Conservation (phyloP, 2,113 vertebrate species). For the Anas platyrhynchos region DNA sequence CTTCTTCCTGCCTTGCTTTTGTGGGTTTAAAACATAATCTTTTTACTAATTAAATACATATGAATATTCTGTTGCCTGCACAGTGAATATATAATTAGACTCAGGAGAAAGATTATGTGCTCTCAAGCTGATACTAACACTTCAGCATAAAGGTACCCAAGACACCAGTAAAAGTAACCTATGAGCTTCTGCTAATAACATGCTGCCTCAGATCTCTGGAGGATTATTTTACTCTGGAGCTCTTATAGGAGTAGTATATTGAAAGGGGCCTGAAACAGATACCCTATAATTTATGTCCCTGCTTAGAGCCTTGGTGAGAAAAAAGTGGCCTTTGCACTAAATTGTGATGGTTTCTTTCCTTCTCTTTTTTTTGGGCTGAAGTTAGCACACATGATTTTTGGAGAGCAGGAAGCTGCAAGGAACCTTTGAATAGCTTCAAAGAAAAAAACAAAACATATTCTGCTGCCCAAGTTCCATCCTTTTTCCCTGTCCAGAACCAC, state of each 20-base stretch:
- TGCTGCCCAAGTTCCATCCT: background rate
- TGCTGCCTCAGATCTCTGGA: background rate
- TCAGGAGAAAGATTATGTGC: background rate
- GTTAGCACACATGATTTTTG: background rate
- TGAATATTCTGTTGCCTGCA: constrained; percentile 28
- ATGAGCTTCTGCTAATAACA: constrained; percentile 22
- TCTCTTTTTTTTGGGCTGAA: background rate
- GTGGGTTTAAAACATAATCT: constrained; percentile 1
- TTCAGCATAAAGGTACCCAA: constrained; percentile 14
- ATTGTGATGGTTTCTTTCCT: background rate
- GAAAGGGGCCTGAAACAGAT: constrained; percentile 45
- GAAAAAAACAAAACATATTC: background rate
- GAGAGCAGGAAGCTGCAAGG: background rate
- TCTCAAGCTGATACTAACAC: background rate
- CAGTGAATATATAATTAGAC: constrained; percentile 37
- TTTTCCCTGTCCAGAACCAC: background rate
- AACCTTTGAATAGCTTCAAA: background rate
- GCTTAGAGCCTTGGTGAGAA: background rate
- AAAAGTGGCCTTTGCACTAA: background rate
- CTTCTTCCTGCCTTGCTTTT: background rate
- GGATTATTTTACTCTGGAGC: constrained; percentile 14
- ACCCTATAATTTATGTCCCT: constrained; percentile 15
- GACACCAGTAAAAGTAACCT: constrained; percentile 21
- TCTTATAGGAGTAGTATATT: background rate
- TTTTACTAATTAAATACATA: constrained; percentile 14